Evolutionary conservation across 2,888 invertebrate genomes (phyloP).

Genomic region (Coremacera marginata): DNA sequence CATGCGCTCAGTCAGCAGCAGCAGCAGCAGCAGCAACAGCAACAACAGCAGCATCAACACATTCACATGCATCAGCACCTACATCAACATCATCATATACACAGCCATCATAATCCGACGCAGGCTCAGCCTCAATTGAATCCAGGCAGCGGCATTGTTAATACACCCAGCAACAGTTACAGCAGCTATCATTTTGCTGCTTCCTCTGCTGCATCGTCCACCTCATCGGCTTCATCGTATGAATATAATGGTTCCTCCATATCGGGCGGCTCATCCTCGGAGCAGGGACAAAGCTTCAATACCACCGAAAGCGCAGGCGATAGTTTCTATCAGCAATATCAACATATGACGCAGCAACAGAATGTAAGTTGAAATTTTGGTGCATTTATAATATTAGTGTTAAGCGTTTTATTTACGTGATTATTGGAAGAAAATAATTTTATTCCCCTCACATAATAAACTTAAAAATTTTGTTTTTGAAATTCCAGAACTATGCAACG

Average conservation of each 20-base stretch:
- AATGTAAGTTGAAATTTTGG: slow-evolving; percentile 57
- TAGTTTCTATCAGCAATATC: slow-evolving; percentile 57
- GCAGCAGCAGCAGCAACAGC: slow-evolving; percentile 48
- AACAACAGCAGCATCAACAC: slow-evolving; percentile 47
- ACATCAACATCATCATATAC: slow-evolving; percentile 45
- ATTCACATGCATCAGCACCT: slow-evolving; percentile 51
- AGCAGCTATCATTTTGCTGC: slow-evolving; percentile 67
- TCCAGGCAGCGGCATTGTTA: slow-evolving; percentile 20
- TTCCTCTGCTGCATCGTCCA: slow-evolving; percentile 58
- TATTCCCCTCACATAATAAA: background rate
- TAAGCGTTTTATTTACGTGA: no score
- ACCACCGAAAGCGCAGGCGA: slow-evolving; percentile 48
- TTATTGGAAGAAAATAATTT: background rate
- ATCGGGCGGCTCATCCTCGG: slow-evolving; percentile 69
- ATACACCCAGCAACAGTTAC: slow-evolving; percentile 50
- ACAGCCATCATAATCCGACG: slow-evolving; percentile 45
- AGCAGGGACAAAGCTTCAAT: slow-evolving; percentile 49
- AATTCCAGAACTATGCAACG: slow-evolving; percentile 57
- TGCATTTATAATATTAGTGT: no score
- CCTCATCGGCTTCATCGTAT: slow-evolving; percentile 63
- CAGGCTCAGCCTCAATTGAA: slow-evolving; percentile 29
- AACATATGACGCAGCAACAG: slow-evolving; percentile 55
- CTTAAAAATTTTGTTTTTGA: background rate
- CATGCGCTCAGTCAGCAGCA: slow-evolving; percentile 50
- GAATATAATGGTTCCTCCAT: slow-evolving; percentile 68